Evolutionary conservation across 2,797 vertebrate species (phyloP).

Genomic region (Characodon lateralis): DNA sequence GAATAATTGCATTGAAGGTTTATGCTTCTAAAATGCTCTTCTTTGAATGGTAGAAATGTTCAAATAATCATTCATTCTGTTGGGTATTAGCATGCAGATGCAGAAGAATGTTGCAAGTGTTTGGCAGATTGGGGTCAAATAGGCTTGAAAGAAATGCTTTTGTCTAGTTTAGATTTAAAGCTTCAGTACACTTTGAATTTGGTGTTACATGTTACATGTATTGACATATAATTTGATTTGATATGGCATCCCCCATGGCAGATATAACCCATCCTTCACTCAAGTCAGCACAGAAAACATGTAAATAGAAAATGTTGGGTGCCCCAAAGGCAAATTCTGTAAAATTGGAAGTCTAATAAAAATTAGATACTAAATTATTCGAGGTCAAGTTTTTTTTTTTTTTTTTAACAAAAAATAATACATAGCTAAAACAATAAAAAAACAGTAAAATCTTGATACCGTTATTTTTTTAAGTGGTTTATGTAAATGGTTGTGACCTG

Average conservation of each 20-base stretch:
- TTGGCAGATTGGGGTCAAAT: conserved; percentile 41
- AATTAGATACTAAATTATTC: background rate
- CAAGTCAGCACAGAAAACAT: conserved; percentile 13
- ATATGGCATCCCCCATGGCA: conserved; percentile 9
- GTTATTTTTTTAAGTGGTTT: background rate
- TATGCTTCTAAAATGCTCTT: background rate
- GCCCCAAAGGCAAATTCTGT: background rate
- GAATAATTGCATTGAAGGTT: conserved; percentile 27
- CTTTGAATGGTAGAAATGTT: background rate
- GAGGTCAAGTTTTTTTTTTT: background rate
- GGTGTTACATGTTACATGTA: conserved; percentile 6
- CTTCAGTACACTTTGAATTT: conserved; percentile 2
- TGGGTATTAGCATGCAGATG: background rate
- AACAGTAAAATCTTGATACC: background rate
- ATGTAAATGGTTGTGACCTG: conserved; percentile 7
- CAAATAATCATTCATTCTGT: conserved; percentile 6
- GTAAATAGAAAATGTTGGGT: background rate
- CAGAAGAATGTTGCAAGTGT: conserved; percentile 10
- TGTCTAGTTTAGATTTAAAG: conserved; percentile 11
- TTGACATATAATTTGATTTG: conserved; percentile 21
- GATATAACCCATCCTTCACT: conserved; percentile 12
- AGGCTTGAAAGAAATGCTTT: conserved; percentile 12
- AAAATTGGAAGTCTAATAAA: background rate
- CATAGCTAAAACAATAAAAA: background rate
- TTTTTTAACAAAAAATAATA: conserved; percentile 3